Conservation (phyloP, 1,140 invertebrate species). For the Pseudachorutes palmiensis region DNA sequence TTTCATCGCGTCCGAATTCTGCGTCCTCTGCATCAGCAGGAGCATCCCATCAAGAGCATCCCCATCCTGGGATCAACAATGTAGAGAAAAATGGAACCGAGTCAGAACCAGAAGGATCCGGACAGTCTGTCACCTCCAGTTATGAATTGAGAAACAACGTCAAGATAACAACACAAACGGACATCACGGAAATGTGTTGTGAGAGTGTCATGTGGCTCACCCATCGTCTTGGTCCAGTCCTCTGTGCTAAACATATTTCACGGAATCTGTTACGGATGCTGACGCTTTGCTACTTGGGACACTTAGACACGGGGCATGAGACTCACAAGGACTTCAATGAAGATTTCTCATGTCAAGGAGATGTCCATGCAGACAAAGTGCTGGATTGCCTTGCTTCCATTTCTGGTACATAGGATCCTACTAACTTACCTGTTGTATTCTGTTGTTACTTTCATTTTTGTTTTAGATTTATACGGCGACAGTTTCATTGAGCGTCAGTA, state of each 20-base stretch:
- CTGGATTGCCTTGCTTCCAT: constrained; percentile 80
- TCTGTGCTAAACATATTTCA: constrained; percentile 82
- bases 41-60: too few relatives aligned
- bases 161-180: constrained; percentile 16
- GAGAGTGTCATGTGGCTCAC: constrained; percentile 87
- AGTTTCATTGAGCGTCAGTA: constrained; percentile 90
- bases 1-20: neutral
- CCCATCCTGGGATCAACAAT: too few relatives aligned
- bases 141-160: neutral
- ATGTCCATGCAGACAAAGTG: constrained; percentile 71
- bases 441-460: neutral
- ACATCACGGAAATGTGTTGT: constrained; percentile 78
- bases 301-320: constrained; percentile 41
- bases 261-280: constrained; percentile 87
- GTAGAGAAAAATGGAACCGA: neutral
- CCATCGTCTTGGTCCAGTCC: constrained; percentile 85
- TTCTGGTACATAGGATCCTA: too few relatives aligned
- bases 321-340: neutral
- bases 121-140: neutral
- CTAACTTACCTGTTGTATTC: too few relatives aligned
- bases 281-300: constrained; percentile 80
- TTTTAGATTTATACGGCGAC: constrained; percentile 75
- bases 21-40: too few relatives aligned
- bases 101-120: constrained; percentile 9
- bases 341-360: constrained; percentile 50